Base-by-base conservation (phyloP, 2,888 invertebrate species). In the Pyrochroa serraticornis region DNA sequence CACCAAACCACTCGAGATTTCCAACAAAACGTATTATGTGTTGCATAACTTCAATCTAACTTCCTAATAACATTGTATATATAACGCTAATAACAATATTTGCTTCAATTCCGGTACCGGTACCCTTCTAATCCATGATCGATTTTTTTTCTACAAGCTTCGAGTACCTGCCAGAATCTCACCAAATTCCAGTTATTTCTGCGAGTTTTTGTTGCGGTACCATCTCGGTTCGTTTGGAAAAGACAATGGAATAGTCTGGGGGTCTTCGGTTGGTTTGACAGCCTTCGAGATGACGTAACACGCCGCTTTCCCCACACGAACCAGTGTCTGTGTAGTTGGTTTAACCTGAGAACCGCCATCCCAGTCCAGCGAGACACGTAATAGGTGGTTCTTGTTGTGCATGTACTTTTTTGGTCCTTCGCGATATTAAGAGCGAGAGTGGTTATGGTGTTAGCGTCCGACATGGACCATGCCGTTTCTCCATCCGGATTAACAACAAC, bases 281-380 rank as follows among this genome's bases (percentile, higher is more conserved):
- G 61, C 66, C 66, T 64, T 66, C 60, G 30, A 42, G 10, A 42
- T 60, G 66, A 66, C 66, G 66, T 60, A 66, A 66, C 47, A 32
- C 46, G 50, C 59, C 57, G 67, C 66, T 67, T 66, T 69, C 69
- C 69, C 69, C 69, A 65, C 69, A 54, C 51, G 41, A 48, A 51
- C 54, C 41, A 51, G 14, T 33, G 32, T 14, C 13, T 7, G 13
- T 50, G 55, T 52, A 35, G 35, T 22, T 35, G 7, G 54, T 58
- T 57, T 63, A 63, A 61, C 62, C 62, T 65, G 60, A 62, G 52
- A 60, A 49, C 58, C 61, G 52, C 53, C 57, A 54, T 64, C 58
- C 48, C 52, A 67, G 58, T 66, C n/a, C 63, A 62, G 48, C 64
- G 67, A 65, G 63, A 60, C 60, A 60, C 60, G 60, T 60, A 55